phyloP scores from a whole-genome alignment of 2,113 vertebrate species.

The Perccottus glenii region DNA sequence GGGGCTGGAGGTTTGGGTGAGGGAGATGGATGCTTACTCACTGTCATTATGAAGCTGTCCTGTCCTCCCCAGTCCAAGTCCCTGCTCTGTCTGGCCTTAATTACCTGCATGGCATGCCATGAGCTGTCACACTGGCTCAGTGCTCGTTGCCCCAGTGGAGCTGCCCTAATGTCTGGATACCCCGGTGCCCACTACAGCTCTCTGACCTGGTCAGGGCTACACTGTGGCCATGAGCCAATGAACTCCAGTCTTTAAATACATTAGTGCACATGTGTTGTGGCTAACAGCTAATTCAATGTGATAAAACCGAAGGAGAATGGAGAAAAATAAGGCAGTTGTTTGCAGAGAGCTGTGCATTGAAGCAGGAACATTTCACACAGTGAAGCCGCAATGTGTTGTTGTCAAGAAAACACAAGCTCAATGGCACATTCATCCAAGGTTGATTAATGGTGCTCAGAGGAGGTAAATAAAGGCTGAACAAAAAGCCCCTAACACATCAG shows the following conservation, averaged over 20 bases:
- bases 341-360: constrained; percentile 16
- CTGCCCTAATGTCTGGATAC: constrained; percentile 59
- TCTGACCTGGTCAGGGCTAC: constrained; percentile 46
- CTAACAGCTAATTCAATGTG: constrained; percentile 47
- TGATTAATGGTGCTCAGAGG: constrained; percentile 64
- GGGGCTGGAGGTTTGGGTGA: constrained; percentile 14
- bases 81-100: constrained; percentile 74
- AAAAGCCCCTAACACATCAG: constrained; percentile 54
- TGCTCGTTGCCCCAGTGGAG: constrained; percentile 57
- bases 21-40: constrained; percentile 52
- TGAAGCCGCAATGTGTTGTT: constrained; percentile 20
- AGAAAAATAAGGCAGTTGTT: constrained; percentile 14
- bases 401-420: constrained; percentile 17
- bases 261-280: constrained; percentile 13
- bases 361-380: constrained; percentile 14
- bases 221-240: constrained; percentile 51
- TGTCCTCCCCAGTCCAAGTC: constrained; percentile 52
- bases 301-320: constrained; percentile 30
- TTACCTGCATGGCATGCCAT: constrained; percentile 73
- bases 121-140: constrained; percentile 69
- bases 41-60: constrained; percentile 61
- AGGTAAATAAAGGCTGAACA: constrained; percentile 50
- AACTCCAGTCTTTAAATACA: constrained; percentile 41
- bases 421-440: constrained; percentile 6
- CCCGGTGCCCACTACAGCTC: constrained; percentile 40